Percentiles rank a stretch among this genome's conserved stretches.
Evolutionary conservation across 2,113 vertebrate species (phyloP).

Genomic region (Alethe castanea): DNA sequence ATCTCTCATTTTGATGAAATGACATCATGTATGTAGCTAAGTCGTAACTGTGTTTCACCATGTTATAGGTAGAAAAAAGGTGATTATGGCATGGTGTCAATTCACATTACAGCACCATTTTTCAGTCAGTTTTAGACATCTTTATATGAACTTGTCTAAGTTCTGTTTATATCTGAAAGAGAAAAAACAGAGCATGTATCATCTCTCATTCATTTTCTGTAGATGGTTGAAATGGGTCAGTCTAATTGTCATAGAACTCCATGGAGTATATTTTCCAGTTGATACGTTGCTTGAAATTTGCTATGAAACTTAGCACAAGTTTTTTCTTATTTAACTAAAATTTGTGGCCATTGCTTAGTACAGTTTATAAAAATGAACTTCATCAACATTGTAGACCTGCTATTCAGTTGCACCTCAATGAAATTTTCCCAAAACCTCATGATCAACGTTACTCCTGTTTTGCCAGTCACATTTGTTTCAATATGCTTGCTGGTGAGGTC

Average conservation of each 20-base stretch:
- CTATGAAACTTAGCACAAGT: neutral
- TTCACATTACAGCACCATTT: neutral
- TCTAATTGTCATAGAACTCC: neutral
- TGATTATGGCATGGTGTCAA: neutral
- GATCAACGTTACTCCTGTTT: neutral
- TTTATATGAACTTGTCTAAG: neutral
- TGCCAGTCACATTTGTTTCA: neutral
- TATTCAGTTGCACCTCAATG: neutral
- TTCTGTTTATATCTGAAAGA: accelerated
- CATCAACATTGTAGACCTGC: neutral
- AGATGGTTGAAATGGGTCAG: neutral
- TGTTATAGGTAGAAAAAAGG: neutral
- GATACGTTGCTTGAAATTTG: neutral
- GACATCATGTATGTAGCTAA: neutral
- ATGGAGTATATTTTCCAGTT: neutral
- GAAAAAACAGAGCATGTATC: neutral
- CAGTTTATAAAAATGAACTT: neutral
- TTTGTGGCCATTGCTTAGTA: neutral
- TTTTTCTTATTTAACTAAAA: neutral
- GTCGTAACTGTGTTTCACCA: neutral
- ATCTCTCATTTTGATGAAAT: neutral
- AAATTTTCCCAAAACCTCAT: neutral
- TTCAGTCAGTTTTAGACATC: neutral
- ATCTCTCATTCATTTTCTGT: neutral
- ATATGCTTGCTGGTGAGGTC: neutral